phyloP scores from a whole-genome alignment of 1,140 invertebrate species.

The Drosophila pandora region DNA sequence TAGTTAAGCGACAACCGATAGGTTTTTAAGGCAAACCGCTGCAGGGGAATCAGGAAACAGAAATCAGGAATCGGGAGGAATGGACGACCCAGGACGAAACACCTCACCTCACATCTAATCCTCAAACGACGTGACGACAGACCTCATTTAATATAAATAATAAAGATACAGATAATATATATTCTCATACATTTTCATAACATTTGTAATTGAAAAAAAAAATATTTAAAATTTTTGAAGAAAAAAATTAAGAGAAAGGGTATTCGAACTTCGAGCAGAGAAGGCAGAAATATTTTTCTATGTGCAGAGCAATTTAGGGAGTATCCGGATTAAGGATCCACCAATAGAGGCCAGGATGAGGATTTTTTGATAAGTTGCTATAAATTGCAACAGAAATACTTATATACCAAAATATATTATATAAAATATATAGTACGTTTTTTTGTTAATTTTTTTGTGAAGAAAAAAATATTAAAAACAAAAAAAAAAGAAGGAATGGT shows the following conservation, averaged over 20 bases:
- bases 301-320: slow-evolving; percentile 34
- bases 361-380: slow-evolving; percentile 7
- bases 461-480: not conserved
- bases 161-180: slow-evolving; percentile 36
- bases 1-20: slow-evolving; percentile 25
- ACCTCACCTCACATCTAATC: slow-evolving; percentile 37
- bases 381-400: not conserved
- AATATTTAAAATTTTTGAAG: not conserved
- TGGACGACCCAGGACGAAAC: slow-evolving; percentile 10
- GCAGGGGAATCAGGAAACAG: slow-evolving; percentile 31
- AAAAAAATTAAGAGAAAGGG: not conserved
- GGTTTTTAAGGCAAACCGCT: slow-evolving; percentile 29
- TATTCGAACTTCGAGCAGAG: not conserved
- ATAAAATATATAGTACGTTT: not conserved
- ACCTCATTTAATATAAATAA: slow-evolving; percentile 31
- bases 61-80: slow-evolving; percentile 1
- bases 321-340: not conserved
- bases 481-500: not conserved
- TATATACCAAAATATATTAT: not conserved
- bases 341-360: not conserved
- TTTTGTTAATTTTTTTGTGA: slow-evolving; percentile 2
- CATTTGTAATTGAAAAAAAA: slow-evolving; percentile 20
- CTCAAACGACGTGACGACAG: slow-evolving; percentile 31
- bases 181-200: slow-evolving; percentile 42
- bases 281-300: slow-evolving; percentile 50